Evolutionary conservation across 2,113 vertebrate genomes (phyloP).

Genomic region (Promerops cafer): DNA sequence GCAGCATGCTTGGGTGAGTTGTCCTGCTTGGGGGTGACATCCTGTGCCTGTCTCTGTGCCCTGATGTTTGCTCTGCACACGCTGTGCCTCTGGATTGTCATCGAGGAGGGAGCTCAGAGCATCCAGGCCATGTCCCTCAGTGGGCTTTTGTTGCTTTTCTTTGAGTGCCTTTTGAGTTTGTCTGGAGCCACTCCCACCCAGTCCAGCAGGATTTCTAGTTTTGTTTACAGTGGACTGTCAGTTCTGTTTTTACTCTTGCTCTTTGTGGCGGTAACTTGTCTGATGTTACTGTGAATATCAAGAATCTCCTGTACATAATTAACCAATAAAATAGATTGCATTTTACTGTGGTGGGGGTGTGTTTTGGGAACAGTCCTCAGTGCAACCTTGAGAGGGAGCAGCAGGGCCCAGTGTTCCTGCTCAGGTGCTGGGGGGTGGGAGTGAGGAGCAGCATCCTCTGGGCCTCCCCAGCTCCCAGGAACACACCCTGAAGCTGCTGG

Average conservation of each 20-base stretch:
- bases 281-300: conserved; percentile 11
- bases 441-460: not conserved
- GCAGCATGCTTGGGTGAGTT: not conserved
- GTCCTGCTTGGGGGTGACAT: not conserved
- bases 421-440: not conserved
- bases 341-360: not conserved
- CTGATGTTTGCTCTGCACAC: not conserved
- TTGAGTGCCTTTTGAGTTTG: conserved; percentile 47
- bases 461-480: not conserved
- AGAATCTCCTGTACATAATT: conserved; percentile 50
- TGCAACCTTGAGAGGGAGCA: not conserved
- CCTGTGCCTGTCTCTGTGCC: not conserved
- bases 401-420: not conserved
- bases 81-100: not conserved
- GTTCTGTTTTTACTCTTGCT: conserved; percentile 3
- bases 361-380: not conserved
- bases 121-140: not conserved
- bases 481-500: not conserved
- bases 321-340: conserved; percentile 56
- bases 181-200: not conserved
- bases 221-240: conserved; percentile 46
- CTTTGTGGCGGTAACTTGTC: not conserved
- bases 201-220: not conserved
- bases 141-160: not conserved
- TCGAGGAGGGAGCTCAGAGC: not conserved